phyloP scores from a whole-genome alignment of 2,797 vertebrate species.

The Paramormyrops hopkinsi region DNA sequence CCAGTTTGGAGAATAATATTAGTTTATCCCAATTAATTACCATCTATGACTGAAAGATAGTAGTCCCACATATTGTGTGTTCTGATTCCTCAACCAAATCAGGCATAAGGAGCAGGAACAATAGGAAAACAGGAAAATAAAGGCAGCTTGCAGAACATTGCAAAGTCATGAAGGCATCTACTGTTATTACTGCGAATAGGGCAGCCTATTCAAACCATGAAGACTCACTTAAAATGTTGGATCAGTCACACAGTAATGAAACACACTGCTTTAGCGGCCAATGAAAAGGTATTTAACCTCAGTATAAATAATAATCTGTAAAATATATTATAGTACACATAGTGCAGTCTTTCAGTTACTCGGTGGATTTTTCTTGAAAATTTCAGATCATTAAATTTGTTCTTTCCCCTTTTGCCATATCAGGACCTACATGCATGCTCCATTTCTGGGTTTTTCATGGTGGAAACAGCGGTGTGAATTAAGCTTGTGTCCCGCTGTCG shows the following conservation, averaged over 20 bases:
- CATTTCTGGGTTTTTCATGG: not conserved
- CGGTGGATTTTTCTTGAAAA: not conserved
- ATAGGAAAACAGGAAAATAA: not conserved
- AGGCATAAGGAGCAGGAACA: not conserved
- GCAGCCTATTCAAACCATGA: not conserved
- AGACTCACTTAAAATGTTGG: not conserved
- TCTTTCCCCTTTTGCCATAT: not conserved
- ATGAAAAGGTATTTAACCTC: not conserved
- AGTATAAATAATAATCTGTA: not conserved
- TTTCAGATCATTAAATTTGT: not conserved
- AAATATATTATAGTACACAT: not conserved
- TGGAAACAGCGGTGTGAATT: not conserved
- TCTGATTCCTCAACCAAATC: not conserved
- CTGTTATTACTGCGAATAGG: not conserved
- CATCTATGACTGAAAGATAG: not conserved
- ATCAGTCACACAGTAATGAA: not conserved
- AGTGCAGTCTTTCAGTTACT: not conserved
- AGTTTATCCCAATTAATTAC: not conserved
- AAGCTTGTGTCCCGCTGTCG: not conserved
- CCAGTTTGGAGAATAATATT: not conserved
- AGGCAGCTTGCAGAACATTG: not conserved
- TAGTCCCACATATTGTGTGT: not conserved
- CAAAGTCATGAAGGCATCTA: not conserved
- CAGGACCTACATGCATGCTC: not conserved
- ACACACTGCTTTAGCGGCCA: not conserved